Evolutionary conservation across 1,140 invertebrate genomes (phyloP), one percentile per base, ranked within the genome.

Genomic region (Thaumetopoea pityocampa): DNA sequence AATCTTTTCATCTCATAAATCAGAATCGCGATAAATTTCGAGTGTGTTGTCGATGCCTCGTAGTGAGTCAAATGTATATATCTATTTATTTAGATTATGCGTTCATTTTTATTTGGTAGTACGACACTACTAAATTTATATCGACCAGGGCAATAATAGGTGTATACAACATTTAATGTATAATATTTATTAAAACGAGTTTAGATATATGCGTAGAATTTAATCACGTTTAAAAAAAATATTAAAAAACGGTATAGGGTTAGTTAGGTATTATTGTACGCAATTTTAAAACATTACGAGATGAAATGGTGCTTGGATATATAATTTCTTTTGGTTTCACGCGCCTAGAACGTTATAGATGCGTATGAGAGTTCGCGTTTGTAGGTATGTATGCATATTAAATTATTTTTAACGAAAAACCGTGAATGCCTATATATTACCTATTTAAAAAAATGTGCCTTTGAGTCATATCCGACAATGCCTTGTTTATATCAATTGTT

Each of bases 111-210:
- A n/a, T n/a, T n/a, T 49, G 40, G 61, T 58, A 37, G 61, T 45
- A 48, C n/a, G 55, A 34, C 35, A 56, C 61, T 61, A 61, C 59
- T 43, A 35, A 55, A 67, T 52, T 26, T 53, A 55, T 63, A 71
- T 65, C 51, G 46, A 71, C 66, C 57, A 80, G 69, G 79, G 79
- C 79, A 83, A 83, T 83, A 83, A 83, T 76, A 72, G 63, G 46
- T 57, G 43, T 76, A 72, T 74, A 72, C 64, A 73, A 67, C 72
- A 74, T 64, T 72, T 77, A 76, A 63, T 79, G 65, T 83, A 72
- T 77, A 62, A 74, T 79, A 71, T 74, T 76, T 79, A 77, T 71
- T 62, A 59, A 45, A 63, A 66, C 53, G 38, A n/a, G n/a, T n/a
- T 61, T 63, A 71, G 67, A 52, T 61, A 48, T 68, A 44, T 47